Base-by-base conservation (phyloP, 2,888 invertebrate genomes). In the Notodonta ziczac region DNA sequence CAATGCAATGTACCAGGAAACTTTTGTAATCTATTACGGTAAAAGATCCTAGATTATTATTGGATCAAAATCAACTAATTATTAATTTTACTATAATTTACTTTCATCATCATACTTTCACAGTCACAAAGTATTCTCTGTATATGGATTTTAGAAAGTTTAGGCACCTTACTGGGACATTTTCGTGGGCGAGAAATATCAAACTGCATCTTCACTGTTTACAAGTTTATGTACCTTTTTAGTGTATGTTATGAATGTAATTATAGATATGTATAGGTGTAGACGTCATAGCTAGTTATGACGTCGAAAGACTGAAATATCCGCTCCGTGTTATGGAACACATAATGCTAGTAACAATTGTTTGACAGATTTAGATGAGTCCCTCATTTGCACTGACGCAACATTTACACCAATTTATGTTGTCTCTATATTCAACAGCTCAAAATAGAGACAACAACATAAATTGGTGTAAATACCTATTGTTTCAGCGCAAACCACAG, bases 91-190 rank as follows among this genome's bases (percentile, higher is more conserved):
- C 55, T 63, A 8, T 60, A 69, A 69, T 63, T 63, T 62, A 63
- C 48, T 60, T 69, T 60, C 13, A 42, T 52, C 56, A 59, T 54
- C 57, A 54, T 60, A 44, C 44, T 58, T 46, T 58, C 40, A 57
- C 54, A 51, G 63, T 58, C 35, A 68, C 50, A 58, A 61, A 60
- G 42, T 55, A 16, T 59, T 52, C 42, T 59, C 54, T 59, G 56
- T 68, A 69, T 66, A 74, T 60, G 60, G 56, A 50, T 66, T 67
- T 66, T 66, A 63, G 63, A 67, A 66, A 63, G 58, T 70, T 67
- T 63, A 65, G 61, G 51, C 61, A 58, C 50, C 56, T 63, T 60
- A 39, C 65, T 71, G 65, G 57, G 62, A 60, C 52, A 40, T 59
- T 35, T 58, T 56, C 58, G 70, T 70, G 61, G 67, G 72, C 48